Conservation (phyloP, 2,113 vertebrate genomes). For the Camelus bactrianus region DNA sequence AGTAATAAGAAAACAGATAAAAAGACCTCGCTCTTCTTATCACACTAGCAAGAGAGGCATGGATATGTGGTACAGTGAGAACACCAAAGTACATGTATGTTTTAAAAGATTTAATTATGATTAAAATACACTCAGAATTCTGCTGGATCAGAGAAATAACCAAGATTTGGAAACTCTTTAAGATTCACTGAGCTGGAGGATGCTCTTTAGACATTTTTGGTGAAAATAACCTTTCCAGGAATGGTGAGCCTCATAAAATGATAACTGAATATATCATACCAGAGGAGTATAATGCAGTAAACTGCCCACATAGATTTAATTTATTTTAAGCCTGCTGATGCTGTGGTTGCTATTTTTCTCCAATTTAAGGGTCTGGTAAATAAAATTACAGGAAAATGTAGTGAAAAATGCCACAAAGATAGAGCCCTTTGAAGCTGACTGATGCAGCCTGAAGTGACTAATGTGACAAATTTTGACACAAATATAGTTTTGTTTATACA, state of each 20-base stretch:
- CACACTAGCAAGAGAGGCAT: not conserved
- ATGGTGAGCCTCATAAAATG: not conserved
- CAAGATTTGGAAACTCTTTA: not conserved
- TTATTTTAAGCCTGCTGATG: slow-evolving; percentile 18
- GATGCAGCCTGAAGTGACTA: not conserved
- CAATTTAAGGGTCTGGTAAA: not conserved
- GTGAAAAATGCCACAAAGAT: slow-evolving; percentile 14
- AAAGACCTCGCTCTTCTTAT: not conserved
- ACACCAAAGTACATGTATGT: not conserved
- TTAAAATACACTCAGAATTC: not conserved
- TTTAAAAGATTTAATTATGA: not conserved
- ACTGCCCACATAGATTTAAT: not conserved
- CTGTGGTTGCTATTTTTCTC: slow-evolving; percentile 17
- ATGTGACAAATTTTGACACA: slow-evolving; percentile 1
- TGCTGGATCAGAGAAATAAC: not conserved
- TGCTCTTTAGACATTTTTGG: not conserved
- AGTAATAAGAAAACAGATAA: not conserved
- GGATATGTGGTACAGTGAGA: not conserved
- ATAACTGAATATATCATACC: not conserved
- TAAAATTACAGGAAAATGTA: slow-evolving; percentile 23
- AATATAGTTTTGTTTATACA: slow-evolving; percentile 18
- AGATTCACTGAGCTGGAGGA: not conserved
- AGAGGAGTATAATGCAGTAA: not conserved
- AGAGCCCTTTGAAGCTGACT: not conserved
- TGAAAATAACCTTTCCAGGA: slow-evolving; percentile 36